Evolutionary conservation across 2,888 invertebrate species (phyloP).

Genomic region (Xestoiulus laeticollis): DNA sequence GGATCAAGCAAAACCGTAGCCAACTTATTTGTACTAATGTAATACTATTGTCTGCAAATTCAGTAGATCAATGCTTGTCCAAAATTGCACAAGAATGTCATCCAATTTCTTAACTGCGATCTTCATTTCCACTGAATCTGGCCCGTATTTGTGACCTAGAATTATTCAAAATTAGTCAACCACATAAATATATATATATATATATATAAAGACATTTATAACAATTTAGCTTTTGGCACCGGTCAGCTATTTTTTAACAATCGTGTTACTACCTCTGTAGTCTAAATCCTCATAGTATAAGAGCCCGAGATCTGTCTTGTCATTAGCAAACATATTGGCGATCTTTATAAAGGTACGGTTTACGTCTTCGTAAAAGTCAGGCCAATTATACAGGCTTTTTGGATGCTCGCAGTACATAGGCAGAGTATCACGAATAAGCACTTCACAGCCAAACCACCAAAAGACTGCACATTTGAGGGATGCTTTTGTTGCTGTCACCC

Average conservation of each 20-base stretch:
- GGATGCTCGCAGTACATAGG: slow-evolving; percentile 57
- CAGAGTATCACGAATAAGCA: slow-evolving; percentile 55
- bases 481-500: slow-evolving; percentile 59
- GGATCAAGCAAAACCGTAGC: neutral
- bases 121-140: slow-evolving; percentile 32
- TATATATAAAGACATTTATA: too few relatives aligned
- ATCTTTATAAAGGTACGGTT: slow-evolving; percentile 38
- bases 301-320: slow-evolving; percentile 21
- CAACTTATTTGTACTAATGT: neutral
- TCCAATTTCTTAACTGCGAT: slow-evolving; percentile 36
- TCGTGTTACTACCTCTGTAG: neutral
- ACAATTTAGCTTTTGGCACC: neutral
- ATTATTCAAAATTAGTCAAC: neutral
- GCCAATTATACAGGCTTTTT: slow-evolving; percentile 47
- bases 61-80: neutral
- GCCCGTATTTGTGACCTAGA: slow-evolving; percentile 47
- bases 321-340: neutral
- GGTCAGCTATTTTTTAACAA: neutral
- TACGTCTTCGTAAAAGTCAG: neutral
- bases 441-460: slow-evolving; percentile 58
- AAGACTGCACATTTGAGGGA: slow-evolving; percentile 55
- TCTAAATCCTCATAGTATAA: slow-evolving; percentile 48
- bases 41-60: slow-evolving; percentile 23
- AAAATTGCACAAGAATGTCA: neutral
- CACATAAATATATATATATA: neutral